These are phyloP conservation scores for Hydropsyche tenuis DNA, from an alignment of 1,140 invertebrate species.

Conservation along the genomic window DNA sequence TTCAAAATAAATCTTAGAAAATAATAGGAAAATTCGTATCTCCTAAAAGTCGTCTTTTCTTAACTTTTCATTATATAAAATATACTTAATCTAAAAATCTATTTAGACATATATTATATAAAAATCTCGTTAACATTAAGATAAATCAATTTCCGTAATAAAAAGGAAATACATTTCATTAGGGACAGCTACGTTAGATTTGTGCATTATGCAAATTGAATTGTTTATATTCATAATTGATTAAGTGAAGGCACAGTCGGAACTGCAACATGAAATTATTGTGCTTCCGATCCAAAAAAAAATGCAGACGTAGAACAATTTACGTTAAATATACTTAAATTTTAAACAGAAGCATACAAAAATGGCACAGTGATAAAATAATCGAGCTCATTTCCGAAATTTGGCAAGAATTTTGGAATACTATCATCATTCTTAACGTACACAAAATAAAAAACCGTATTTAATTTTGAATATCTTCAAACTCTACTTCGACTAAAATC, in stretches of 20 bases:
- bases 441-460: background rate
- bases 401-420: constrained; percentile 1
- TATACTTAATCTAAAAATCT: background rate
- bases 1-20: constrained; percentile 15
- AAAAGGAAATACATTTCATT: too few species aligned
- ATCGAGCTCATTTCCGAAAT: background rate
- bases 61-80: background rate
- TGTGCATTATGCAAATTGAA: too few species aligned
- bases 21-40: constrained; percentile 32
- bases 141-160: constrained; percentile 1
- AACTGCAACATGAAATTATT: too few species aligned
- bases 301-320: too few species aligned
- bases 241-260: constrained; percentile 15
- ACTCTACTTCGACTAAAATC: too few species aligned
- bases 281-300: too few species aligned
- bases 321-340: too few species aligned
- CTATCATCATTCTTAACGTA: background rate
- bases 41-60: constrained; percentile 18
- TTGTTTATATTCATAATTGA: too few species aligned
- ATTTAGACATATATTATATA: background rate
- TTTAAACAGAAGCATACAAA: too few species aligned
- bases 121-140: background rate
- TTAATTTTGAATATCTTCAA: too few species aligned
- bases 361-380: background rate
- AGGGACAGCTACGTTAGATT: too few species aligned